These are phyloP conservation scores for Melanerpes formicivorus DNA, from an alignment of 2,113 vertebrate species.

Conservation along the genomic window DNA sequence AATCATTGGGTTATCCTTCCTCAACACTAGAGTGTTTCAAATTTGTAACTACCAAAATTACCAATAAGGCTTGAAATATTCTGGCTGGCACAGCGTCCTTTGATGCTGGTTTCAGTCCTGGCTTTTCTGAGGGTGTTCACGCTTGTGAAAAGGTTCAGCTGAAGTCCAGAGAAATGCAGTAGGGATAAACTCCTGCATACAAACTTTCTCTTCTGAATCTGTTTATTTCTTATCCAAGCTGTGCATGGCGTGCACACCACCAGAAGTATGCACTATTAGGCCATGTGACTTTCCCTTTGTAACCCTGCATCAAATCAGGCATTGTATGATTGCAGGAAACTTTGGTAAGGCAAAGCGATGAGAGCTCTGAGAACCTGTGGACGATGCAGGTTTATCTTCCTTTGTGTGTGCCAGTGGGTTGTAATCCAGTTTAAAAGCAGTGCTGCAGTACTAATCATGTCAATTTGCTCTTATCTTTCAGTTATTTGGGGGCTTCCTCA, in stretches of 20 bases:
- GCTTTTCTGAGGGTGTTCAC: background rate
- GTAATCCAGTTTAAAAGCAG: background rate
- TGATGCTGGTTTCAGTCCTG: background rate
- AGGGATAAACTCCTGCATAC: background rate
- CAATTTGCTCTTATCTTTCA: conserved; percentile 52
- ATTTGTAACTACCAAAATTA: background rate
- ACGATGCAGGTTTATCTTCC: background rate
- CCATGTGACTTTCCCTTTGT: background rate
- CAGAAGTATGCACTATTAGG: background rate
- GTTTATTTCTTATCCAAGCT: background rate
- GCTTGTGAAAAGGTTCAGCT: background rate
- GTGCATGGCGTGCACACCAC: background rate
- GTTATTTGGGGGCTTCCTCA: conserved; percentile 86
- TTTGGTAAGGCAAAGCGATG: background rate
- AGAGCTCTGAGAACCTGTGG: background rate
- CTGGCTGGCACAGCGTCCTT: background rate
- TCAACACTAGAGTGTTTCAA: background rate
- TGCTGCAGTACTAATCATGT: background rate
- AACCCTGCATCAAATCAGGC: background rate
- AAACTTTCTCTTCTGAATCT: background rate
- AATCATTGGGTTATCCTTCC: background rate
- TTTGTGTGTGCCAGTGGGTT: background rate
- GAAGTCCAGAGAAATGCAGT: background rate
- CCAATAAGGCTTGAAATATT: background rate
- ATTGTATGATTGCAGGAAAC: fast-evolving